Evolutionary conservation across 2,113 vertebrate genomes (phyloP), one percentile per base, ranked within the genome.

Genomic region (Rhineura floridana): DNA sequence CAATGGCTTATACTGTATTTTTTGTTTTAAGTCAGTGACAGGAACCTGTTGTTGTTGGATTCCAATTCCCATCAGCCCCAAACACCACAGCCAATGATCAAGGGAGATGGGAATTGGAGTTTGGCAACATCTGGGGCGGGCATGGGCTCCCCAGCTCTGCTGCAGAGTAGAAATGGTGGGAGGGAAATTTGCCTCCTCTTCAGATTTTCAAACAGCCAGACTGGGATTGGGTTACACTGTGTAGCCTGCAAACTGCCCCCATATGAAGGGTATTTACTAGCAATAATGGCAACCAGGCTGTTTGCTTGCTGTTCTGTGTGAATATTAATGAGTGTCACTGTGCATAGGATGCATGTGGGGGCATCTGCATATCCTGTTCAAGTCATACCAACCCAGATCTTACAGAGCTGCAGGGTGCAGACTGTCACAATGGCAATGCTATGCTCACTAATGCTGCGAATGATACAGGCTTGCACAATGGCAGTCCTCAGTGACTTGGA

Each of bases 401-500:
- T 62, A 2, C 12, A 75, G 44, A 89, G 88, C 94, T 89, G 87
- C 85, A 87, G 92, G 93, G 89, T 44, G 55, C 3, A 7, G 0
- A 0, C 0, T 83, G 84, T 78, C 92, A 1, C 1, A 88, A 73
- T 78, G 65, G 88, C 93, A 94, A 92, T 62, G 70, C 89, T 15
- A 0, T 42, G 87, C 85, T 93, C 84, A 9, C 48, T 69, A 90
- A 91, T 91, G 93, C 93, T 94, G 93, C 93, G 94, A 92, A 85
- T 93, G 94, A 95, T 95, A 93, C 87, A 91, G 94, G 93, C 91
- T 76, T 59, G 89, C 90, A 13, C n/a, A 86, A 86, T 87, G 90
- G 93, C 92, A 91, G 77, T 88, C 88, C 92, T 94, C 92, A 93
- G 93, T 91, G 92, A 39, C 93, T 95, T 92, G 93, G 90, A 65